Evolutionary conservation across 1,140 invertebrate species (phyloP).

Genomic region (Eueides isabella): DNA sequence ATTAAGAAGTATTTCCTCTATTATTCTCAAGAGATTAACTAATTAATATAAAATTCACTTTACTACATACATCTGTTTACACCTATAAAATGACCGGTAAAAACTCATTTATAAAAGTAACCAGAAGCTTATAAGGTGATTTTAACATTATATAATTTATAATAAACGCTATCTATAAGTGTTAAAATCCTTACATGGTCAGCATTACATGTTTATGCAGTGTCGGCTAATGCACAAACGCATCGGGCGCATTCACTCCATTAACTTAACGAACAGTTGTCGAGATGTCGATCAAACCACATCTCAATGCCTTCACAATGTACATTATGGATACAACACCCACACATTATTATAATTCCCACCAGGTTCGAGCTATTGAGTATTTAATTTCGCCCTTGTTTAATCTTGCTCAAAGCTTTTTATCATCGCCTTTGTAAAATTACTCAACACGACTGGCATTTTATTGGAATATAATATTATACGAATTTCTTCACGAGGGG

Average conservation of each 20-base stretch:
- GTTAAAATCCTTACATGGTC: constrained; percentile 3
- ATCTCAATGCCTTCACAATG: constrained; percentile 66
- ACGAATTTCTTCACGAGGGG: constrained; percentile 21
- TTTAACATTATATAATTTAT: constrained; percentile 16
- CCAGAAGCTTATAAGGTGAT: constrained; percentile 22
- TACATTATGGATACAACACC: constrained; percentile 70
- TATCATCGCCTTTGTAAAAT: constrained; percentile 32
- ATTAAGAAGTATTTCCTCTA: too few relatives aligned
- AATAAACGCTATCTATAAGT: constrained; percentile 21
- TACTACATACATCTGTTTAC: background rate
- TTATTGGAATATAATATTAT: constrained; percentile 33
- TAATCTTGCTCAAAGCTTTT: constrained; percentile 36
- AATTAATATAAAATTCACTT: background rate
- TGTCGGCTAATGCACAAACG: constrained; percentile 61
- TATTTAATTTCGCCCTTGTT: constrained; percentile 53
- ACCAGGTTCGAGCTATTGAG: constrained; percentile 55
- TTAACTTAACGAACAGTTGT: constrained; percentile 80
- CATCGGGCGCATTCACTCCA: constrained; percentile 64
- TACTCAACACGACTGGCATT: constrained; percentile 25
- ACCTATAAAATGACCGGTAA: background rate
- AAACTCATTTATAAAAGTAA: background rate
- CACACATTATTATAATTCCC: constrained; percentile 65
- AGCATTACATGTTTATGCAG: constrained; percentile 36
- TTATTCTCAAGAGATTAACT: background rate
- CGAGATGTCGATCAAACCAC: constrained; percentile 78